phyloP scores from a whole-genome alignment of 2,797 vertebrate genomes.

The Pipistrellus kuhlii region DNA sequence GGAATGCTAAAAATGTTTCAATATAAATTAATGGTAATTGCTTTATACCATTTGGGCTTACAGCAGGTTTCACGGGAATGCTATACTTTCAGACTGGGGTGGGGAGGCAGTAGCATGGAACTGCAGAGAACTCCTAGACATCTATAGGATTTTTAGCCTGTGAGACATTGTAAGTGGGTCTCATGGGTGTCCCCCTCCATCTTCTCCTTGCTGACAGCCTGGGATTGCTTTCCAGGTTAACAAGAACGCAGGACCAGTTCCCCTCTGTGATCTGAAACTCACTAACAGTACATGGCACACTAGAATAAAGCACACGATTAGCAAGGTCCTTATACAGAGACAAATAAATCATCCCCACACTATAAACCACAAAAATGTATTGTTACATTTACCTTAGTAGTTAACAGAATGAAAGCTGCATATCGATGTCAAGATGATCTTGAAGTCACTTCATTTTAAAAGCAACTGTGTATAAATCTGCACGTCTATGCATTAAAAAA shows the following conservation, averaged over 20 bases:
- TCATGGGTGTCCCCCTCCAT: rapidly evolving
- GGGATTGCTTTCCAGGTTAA: rapidly evolving
- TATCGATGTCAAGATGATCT: neutral
- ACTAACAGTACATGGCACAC: rapidly evolving
- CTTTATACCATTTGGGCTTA: neutral
- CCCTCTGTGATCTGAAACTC: neutral
- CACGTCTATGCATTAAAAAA: rapidly evolving
- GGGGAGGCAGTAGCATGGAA: neutral
- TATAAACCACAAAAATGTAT: rapidly evolving
- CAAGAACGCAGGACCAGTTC: rapidly evolving
- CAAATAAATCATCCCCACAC: neutral
- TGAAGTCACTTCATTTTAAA: too few relatives aligned
- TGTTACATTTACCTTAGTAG: neutral
- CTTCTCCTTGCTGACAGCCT: rapidly evolving
- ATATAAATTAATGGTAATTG: neutral
- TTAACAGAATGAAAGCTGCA: rapidly evolving
- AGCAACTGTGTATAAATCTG: neutral
- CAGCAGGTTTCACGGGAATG: neutral
- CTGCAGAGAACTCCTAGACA: neutral
- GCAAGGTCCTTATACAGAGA: rapidly evolving
- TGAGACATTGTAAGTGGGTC: neutral
- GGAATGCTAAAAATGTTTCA: neutral
- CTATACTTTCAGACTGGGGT: too few relatives aligned
- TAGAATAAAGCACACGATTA: too few relatives aligned
- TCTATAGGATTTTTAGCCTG: neutral